Base-by-base conservation (phyloP, 1,140 invertebrate species). In the Formica selysi region DNA sequence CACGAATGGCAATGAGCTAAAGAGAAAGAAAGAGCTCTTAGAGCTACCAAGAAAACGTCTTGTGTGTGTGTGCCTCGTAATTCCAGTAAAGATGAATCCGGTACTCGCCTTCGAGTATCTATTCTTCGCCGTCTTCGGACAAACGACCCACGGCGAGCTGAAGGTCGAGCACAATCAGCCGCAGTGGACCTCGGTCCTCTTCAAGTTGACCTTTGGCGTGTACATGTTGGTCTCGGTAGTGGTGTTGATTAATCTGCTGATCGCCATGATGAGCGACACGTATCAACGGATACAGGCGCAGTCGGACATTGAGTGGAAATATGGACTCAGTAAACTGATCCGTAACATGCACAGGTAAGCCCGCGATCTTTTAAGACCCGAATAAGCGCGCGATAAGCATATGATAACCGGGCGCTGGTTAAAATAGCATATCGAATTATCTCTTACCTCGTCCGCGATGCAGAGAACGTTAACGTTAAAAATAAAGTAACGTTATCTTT, bases 221-320 rank as follows among this genome's bases (percentile, higher is more conserved):
- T 99, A 99, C 97, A 98, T 99, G 97, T 97, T 99, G 96, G 98
- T 99, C 93, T 99, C 98, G 87, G 97, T 99, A 91, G 98, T 99
- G 95, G 99, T 99, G 91, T 97, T 99, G 91, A 99, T 99, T 96
- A 99, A 99, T 96, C 97, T 99, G 93, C 97, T 99, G 92, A 99
- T 99, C 97, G 99, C 99, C 96, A 99, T 99, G 99, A 99, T 99
- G 99, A 99, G 98, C 93, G 99, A 99, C 96, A 99, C 99, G 90
- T 99, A 99, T 95, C 99, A 99, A 95, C 96, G 99, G 90, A 99
- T 99, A 93, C 98, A 98, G 96, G 98, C 99, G 64, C 99, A 99
- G 96, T 99, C 99, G 16, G 99, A 99, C 95, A 99, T 99, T 91
- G 99, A 99, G 95, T 99, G 99, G 99, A 99, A 99, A 95, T 99